Percentiles rank a stretch among this genome's conserved stretches.
Evolutionary conservation across 2,888 invertebrate species (phyloP).

Genomic region (Callimorpha dominula): DNA sequence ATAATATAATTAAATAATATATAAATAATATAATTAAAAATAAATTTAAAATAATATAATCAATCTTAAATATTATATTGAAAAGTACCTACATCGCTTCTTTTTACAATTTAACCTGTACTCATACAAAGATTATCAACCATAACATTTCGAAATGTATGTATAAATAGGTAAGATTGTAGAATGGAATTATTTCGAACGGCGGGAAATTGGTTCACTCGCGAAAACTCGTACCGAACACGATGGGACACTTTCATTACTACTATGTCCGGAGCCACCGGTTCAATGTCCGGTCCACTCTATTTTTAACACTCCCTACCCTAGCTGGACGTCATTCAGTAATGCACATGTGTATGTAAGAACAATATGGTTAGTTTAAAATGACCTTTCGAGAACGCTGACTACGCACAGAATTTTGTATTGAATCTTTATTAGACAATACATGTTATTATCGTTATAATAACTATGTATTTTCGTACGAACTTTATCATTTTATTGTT

Average conservation of each 20-base stretch:
- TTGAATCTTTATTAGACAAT: not conserved
- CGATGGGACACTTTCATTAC: conserved; percentile 81
- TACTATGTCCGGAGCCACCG: conserved; percentile 75
- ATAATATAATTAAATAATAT: no score
- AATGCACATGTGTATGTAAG: conserved; percentile 63
- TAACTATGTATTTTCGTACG: not conserved
- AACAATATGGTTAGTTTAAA: conserved; percentile 64
- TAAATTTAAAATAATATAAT: not conserved
- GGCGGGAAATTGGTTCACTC: conserved; percentile 71
- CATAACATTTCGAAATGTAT: conserved; percentile 17
- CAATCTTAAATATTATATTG: not conserved
- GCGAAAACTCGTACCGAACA: conserved; percentile 68
- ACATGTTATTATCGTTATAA: not conserved
- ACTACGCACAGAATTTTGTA: not conserved
- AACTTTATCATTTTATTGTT: not conserved
- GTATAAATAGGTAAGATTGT: conserved; percentile 45
- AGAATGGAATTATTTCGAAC: conserved; percentile 52
- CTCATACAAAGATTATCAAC: not conserved
- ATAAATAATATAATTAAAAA: no score
- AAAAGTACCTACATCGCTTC: not conserved
- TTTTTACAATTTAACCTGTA: not conserved
- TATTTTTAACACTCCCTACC: conserved; percentile 78
- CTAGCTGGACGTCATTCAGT: conserved; percentile 59
- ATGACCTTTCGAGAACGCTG: conserved; percentile 53
- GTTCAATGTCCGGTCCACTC: conserved; percentile 83